Base-by-base conservation (phyloP, 2,113 vertebrate genomes). In the Notechis scutatus region DNA sequence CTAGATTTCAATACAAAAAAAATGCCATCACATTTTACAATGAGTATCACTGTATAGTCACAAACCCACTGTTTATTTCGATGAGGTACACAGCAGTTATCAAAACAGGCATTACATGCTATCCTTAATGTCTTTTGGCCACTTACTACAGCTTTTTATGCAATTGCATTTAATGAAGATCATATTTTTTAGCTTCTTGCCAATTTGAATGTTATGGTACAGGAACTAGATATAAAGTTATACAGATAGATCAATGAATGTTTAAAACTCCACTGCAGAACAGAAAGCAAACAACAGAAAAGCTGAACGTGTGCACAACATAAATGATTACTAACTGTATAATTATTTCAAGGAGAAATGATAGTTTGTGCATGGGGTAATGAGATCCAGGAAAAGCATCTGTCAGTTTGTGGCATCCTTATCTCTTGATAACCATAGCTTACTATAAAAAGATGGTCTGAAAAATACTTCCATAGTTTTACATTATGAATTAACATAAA, bases 91-190 rank as follows among this genome's bases (percentile, higher is more conserved):
- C 26, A n/a, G 93, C 64, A 14, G 90, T 42, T 90, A 95, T 95
- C 96, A 95, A 85, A 69, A 64, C 87, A 92, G 52, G 92, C 95
- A 12, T 88, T 95, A n/a, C 92, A 93, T 95, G 96, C 95, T 95
- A 93, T 95, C 94, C 95, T 96, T 96, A 96, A 97, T 92, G 94
- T 95, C 88, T 96, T 97, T 91, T 98, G 98, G 97, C 98, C 98
- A 96, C 93, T 94, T 96, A 96, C 95, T 88, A 94, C 96, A 94
- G 96, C 96, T 90, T 96, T 97, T 97, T 95, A 96, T 94, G 97
- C 95, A 97, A 98, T 96, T 97, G 98, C 94, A 97, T 98, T 98
- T 98, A 98, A 98, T 98, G 98, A 98, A 98, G 94, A 97, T 98
- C 98, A 97, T 97, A 98, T 98, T 98, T 97, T 94, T 98, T 96